Evolutionary conservation across 1,140 invertebrate genomes (phyloP).

Genomic region (Rhagoletis pomonella): DNA sequence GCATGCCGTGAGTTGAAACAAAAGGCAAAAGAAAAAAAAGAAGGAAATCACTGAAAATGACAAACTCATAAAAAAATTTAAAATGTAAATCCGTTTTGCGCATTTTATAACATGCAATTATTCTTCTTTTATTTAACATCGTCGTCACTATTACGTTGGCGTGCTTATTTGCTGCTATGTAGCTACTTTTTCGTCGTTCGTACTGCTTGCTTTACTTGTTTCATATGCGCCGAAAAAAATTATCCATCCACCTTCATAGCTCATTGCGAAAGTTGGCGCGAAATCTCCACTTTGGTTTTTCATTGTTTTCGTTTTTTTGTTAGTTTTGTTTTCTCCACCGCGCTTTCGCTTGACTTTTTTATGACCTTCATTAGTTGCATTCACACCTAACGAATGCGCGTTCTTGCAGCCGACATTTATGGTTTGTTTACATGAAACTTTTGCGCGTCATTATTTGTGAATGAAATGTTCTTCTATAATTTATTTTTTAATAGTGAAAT

Average conservation of each 20-base stretch:
- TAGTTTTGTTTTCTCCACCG: background rate
- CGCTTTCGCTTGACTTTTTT: slow-evolving; percentile 11
- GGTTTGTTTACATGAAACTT: slow-evolving; percentile 50
- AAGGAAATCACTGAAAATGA: slow-evolving; percentile 53
- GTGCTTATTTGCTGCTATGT: background rate
- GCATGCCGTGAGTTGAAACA: slow-evolving; percentile 18
- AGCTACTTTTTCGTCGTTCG: background rate
- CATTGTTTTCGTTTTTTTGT: too few relatives aligned
- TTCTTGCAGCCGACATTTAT: slow-evolving; percentile 48
- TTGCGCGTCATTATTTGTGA: slow-evolving; percentile 8
- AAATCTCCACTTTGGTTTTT: background rate
- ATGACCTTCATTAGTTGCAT: slow-evolving; percentile 52
- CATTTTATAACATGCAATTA: slow-evolving; percentile 71
- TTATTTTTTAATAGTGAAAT: slow-evolving; percentile 9
- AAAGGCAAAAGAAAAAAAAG: slow-evolving; percentile 51
- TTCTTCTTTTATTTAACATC: slow-evolving; percentile 60
- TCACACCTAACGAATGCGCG: slow-evolving; percentile 48
- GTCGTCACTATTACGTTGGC: background rate
- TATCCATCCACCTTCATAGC: background rate
- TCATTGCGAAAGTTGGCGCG: background rate
- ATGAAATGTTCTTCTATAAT: slow-evolving; percentile 2
- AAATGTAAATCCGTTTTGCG: slow-evolving; percentile 71
- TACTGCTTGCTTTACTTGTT: background rate
- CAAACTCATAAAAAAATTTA: slow-evolving; percentile 63
- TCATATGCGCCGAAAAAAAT: background rate